Conservation (phyloP, 2,888 invertebrate genomes). For the Tetragonisca angustula region DNA sequence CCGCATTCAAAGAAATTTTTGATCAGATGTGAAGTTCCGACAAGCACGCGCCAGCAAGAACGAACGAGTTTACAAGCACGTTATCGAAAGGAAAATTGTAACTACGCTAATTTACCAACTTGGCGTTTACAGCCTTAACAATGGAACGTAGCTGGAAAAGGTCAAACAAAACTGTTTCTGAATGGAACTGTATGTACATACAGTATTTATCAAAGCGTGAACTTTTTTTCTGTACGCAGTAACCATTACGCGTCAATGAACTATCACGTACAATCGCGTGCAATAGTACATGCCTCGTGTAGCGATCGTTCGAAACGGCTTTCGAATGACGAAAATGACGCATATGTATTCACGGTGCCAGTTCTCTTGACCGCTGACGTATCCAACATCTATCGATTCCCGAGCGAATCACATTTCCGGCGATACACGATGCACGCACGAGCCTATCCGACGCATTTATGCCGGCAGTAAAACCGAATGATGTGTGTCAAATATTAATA, state of each 20-base stretch:
- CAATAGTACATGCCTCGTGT: slow-evolving; percentile 24
- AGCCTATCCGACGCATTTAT: slow-evolving; percentile 72
- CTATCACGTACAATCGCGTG: slow-evolving; percentile 45
- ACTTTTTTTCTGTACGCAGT: slow-evolving; percentile 28
- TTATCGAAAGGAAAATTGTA: neutral
- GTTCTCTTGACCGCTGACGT: slow-evolving; percentile 46
- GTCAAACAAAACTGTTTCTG: neutral
- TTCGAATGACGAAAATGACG: slow-evolving; percentile 66
- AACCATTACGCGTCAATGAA: slow-evolving; percentile 55
- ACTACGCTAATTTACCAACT: neutral
- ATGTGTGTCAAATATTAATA: slow-evolving; percentile 76
- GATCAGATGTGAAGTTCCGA: slow-evolving; percentile 14
- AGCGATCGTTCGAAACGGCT: slow-evolving; percentile 53
- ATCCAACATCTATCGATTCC: slow-evolving; percentile 71
- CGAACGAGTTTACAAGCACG: neutral
- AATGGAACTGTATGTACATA: neutral
- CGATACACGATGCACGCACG: slow-evolving; percentile 74
- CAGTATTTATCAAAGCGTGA: slow-evolving; percentile 12
- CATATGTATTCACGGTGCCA: slow-evolving; percentile 51
- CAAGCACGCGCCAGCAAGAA: no score
- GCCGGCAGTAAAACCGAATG: slow-evolving; percentile 75
- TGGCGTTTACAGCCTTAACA: neutral
- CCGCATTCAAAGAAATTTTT: slow-evolving; percentile 22
- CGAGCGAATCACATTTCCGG: slow-evolving; percentile 75
- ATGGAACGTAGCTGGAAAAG: neutral